Percentiles rank a stretch among this genome's conserved stretches.
These are phyloP conservation scores for Tethya wilhelma DNA, from an alignment of 37 sponge, comb jelly and placozoan species.

Conservation along the genomic window DNA sequence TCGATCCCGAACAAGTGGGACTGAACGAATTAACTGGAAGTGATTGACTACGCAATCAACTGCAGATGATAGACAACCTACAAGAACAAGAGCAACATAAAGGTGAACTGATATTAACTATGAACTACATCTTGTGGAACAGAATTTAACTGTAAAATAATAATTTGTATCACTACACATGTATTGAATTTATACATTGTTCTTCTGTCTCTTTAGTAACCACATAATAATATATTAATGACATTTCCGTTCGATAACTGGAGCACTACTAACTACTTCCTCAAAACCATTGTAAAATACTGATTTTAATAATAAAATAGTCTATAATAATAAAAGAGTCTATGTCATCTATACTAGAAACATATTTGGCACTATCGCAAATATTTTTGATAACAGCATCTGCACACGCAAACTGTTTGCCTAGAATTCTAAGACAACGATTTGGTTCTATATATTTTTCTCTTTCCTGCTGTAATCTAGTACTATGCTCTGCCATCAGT, in stretches of 20 bases:
- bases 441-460: neutral
- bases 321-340: too few relatives aligned
- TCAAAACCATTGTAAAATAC: too few relatives aligned
- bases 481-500: neutral
- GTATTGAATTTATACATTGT: too few relatives aligned
- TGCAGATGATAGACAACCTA: neutral
- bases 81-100: neutral
- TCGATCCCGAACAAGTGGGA: constrained; percentile 3
- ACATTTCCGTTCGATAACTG: too few relatives aligned
- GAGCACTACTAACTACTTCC: too few relatives aligned
- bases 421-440: neutral
- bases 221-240: too few relatives aligned
- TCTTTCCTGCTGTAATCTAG: neutral
- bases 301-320: too few relatives aligned
- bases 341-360: neutral
- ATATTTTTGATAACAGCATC: neutral
- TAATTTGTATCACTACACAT: too few relatives aligned
- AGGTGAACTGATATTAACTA: constrained; percentile 1
- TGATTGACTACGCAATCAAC: too few relatives aligned
- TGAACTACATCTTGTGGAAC: neutral
- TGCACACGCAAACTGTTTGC: neutral
- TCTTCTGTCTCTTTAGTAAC: too few relatives aligned
- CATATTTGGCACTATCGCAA: neutral
- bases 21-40: constrained; percentile 4
- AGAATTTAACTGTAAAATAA: too few relatives aligned